These are phyloP conservation scores for Tribolium castaneum DNA, from an alignment of 1,140 invertebrate genomes.

Conservation along the genomic window DNA sequence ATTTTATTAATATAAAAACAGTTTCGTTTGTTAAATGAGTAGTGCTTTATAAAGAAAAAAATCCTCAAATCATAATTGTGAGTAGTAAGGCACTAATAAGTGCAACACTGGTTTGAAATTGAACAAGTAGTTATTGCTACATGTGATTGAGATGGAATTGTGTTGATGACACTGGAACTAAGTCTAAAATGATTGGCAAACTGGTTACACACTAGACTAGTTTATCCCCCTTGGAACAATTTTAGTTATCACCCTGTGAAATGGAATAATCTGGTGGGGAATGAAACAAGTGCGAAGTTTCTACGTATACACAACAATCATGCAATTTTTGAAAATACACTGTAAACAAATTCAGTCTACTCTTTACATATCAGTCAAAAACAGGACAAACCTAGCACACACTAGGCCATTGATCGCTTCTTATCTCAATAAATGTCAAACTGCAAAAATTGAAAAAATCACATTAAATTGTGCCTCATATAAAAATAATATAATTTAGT, in stretches of 20 bases:
- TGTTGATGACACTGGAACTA: background rate
- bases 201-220: background rate
- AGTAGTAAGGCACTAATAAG: conserved; percentile 39
- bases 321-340: conserved; percentile 29
- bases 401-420: conserved; percentile 13
- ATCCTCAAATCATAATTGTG: background rate
- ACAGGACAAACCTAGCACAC: conserved; percentile 25
- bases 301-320: conserved; percentile 30
- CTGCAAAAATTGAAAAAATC: conserved; percentile 14
- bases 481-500: conserved; percentile 19
- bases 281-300: background rate
- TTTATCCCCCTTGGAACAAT: background rate
- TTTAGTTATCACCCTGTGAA: background rate
- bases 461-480: conserved; percentile 33
- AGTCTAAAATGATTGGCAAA: background rate
- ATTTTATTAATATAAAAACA: conserved; percentile 34
- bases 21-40: conserved; percentile 16
- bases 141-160: background rate
- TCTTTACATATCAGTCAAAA: conserved; percentile 35
- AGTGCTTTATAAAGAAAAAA: background rate
- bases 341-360: conserved; percentile 36
- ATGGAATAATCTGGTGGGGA: background rate
- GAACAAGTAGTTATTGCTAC: conserved; percentile 41
- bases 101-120: conserved; percentile 34
- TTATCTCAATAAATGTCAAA: conserved; percentile 7